Evolutionary conservation across 2,888 invertebrate species (phyloP).

Genomic region (Ormyrus thymus): DNA sequence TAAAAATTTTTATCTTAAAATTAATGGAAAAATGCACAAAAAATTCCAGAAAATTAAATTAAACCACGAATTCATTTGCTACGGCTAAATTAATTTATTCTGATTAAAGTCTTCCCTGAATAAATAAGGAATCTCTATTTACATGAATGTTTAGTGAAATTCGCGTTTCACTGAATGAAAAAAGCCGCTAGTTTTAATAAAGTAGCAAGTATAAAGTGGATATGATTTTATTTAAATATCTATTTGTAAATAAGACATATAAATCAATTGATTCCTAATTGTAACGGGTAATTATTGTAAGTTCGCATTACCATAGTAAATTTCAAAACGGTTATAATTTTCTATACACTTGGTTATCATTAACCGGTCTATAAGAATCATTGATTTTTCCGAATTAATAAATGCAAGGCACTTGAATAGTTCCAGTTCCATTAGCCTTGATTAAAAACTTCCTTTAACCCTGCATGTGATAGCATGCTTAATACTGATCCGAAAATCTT

Average conservation of each 20-base stretch:
- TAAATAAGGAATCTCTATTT: constrained; percentile 6
- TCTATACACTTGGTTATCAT: no score
- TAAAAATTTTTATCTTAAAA: not conserved
- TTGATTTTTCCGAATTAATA: not conserved
- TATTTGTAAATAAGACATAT: not conserved
- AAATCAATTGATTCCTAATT: no score
- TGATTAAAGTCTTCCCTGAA: constrained; percentile 3
- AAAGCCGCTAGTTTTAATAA: no score
- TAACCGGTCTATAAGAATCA: no score
- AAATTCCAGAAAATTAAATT: not conserved
- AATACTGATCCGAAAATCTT: constrained; percentile 7
- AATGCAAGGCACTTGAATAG: constrained; percentile 16
- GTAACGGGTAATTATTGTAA: no score
- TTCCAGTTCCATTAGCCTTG: constrained; percentile 20
- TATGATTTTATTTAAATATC: not conserved
- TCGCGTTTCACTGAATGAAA: no score
- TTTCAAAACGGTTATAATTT: no score
- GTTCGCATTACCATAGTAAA: no score
- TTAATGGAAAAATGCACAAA: not conserved
- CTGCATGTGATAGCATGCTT: constrained; percentile 1
- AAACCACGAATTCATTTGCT: not conserved
- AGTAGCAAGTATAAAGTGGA: no score
- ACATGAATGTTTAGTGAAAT: no score
- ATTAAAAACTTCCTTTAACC: constrained; percentile 27
- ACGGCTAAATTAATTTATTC: constrained; percentile 28